Evolutionary conservation across 2,797 vertebrate species (phyloP).

Genomic region (Pteropus rufus): DNA sequence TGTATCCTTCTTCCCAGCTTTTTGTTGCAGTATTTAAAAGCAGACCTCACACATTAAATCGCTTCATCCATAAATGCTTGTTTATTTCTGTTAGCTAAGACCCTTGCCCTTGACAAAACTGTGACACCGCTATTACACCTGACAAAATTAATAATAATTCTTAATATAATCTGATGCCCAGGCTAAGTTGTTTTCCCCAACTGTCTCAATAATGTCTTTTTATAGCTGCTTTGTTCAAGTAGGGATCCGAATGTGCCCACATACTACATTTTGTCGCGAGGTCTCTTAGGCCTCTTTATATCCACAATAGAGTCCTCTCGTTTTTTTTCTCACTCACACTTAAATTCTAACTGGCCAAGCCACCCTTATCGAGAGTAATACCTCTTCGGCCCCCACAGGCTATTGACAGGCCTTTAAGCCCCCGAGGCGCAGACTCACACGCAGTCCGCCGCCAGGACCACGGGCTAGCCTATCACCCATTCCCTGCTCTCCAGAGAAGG

Average conservation of each 20-base stretch:
- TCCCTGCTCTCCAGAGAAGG: neutral
- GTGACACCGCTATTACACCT: neutral
- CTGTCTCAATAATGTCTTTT: constrained; percentile 23
- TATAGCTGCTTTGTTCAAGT: neutral
- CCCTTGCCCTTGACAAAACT: constrained; percentile 24
- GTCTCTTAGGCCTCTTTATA: neutral
- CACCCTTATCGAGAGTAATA: neutral
- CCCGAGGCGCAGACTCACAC: neutral
- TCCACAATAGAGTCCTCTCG: neutral
- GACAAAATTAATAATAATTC: constrained; percentile 17
- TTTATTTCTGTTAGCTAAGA: neutral
- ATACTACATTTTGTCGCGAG: neutral
- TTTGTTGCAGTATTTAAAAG: neutral
- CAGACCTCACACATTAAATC: neutral
- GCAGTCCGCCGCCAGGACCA: neutral
- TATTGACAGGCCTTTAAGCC: neutral
- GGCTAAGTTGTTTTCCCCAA: neutral
- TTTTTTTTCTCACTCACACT: neutral
- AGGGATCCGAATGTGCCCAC: neutral
- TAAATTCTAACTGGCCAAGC: neutral
- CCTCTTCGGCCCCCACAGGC: neutral
- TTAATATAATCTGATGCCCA: neutral
- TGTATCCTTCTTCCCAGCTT: neutral
- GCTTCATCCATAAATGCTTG: constrained; percentile 6
- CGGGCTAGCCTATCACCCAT: neutral